A percentile compares a stretch with the other conserved stretches of the same genome.
phyloP scores from a whole-genome alignment of 2,113 vertebrate species.

The Catharus bicknelli region DNA sequence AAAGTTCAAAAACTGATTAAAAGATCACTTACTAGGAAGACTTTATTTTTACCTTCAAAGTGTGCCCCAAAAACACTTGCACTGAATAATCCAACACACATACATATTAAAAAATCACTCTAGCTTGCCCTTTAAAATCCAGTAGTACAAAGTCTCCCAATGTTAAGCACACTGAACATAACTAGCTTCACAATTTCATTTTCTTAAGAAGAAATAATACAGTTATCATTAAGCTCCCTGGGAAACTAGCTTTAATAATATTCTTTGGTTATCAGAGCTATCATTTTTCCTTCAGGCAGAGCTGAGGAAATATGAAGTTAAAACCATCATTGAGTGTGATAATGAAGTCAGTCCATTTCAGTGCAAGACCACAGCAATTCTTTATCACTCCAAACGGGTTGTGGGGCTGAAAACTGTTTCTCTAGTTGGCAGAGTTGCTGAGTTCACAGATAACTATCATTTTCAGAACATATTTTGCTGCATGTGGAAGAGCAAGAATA shows the following conservation, averaged over 20 bases:
- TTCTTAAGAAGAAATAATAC: constrained; percentile 67
- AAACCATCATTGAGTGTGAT: constrained; percentile 61
- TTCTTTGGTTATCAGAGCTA: constrained; percentile 67
- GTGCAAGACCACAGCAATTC: constrained; percentile 50
- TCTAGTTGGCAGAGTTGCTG: constrained; percentile 57
- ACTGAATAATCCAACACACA: background rate
- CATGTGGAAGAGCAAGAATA: constrained; percentile 6
- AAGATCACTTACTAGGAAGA: background rate
- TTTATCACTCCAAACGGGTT: constrained; percentile 52
- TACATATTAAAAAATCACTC: constrained; percentile 11
- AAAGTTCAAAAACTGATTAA: background rate
- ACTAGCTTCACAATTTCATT: constrained; percentile 52
- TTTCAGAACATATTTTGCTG: background rate
- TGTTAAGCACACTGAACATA: constrained; percentile 38
- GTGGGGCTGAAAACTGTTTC: constrained; percentile 48
- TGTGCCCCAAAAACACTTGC: background rate
- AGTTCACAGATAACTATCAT: constrained; percentile 62
- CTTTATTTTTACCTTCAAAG: constrained; percentile 26
- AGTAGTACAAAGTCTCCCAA: background rate
- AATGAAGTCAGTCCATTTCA: constrained; percentile 70
- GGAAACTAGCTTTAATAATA: constrained; percentile 68
- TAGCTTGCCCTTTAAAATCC: constrained; percentile 5
- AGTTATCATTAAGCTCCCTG: constrained; percentile 69
- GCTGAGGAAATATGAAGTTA: constrained; percentile 57
- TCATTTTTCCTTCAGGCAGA: constrained; percentile 69